A percentile compares a stretch with the other conserved stretches of the same genome.
Conservation (phyloP, 2,113 vertebrate genomes). For the Pachyramphus minor region DNA sequence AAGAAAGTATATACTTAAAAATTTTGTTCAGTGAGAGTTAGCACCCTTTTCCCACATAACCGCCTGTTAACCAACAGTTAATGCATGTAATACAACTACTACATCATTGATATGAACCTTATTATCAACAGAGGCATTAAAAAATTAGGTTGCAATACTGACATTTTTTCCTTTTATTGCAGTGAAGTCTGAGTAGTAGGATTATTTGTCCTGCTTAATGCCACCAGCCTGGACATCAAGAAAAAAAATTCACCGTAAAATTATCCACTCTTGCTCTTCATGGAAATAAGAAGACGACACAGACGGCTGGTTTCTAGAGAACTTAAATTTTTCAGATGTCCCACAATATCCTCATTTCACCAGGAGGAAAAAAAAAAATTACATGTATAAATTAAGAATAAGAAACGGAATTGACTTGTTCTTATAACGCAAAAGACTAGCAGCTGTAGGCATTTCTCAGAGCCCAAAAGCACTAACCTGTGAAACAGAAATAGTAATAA, state of each 20-base stretch:
- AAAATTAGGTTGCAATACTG: not conserved
- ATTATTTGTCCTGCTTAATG: not conserved
- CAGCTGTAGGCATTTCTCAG: slow-evolving; percentile 21
- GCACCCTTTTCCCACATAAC: not conserved
- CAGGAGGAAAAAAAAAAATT: not conserved
- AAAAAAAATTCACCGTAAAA: not conserved
- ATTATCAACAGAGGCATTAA: not conserved
- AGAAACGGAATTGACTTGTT: not conserved
- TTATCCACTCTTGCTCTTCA: not conserved
- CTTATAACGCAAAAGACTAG: not conserved
- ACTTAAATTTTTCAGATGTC: not conserved
- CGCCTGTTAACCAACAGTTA: not conserved
- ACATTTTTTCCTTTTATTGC: not conserved
- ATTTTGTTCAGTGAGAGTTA: not conserved
- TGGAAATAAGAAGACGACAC: not conserved
- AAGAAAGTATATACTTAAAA: not conserved
- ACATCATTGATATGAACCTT: not conserved
- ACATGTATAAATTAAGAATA: not conserved
- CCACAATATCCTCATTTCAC: not conserved
- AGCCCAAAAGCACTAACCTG: slow-evolving; percentile 22
- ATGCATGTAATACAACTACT: not conserved
- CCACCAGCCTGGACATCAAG: not conserved
- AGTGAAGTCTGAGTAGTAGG: not conserved
- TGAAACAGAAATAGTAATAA: slow-evolving; percentile 38
- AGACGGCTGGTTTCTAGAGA: not conserved